Percentiles rank a stretch among this genome's conserved stretches.
phyloP scores from a whole-genome alignment of 2,797 vertebrate genomes.

The Sebastes paucispinis region DNA sequence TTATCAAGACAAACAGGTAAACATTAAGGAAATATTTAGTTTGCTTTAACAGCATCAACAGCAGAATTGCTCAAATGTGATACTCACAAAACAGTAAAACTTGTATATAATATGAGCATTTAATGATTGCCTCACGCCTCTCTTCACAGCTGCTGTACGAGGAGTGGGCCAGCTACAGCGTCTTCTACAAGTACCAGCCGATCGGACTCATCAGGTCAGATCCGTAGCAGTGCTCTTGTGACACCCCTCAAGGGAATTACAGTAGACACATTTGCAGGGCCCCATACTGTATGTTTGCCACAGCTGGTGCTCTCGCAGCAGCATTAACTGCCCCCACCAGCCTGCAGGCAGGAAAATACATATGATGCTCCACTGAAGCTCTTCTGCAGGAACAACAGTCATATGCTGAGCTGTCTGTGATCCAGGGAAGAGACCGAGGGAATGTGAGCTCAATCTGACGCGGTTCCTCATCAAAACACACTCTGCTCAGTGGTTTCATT shows the following conservation, averaged over 20 bases:
- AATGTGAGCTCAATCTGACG: neutral
- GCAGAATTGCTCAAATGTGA: too few species aligned
- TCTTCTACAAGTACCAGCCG: slow-evolving; percentile 97
- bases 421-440: neutral
- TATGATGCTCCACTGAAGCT: neutral
- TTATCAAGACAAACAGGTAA: neutral
- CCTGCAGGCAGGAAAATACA: neutral
- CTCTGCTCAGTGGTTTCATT: neutral
- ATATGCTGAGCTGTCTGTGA: neutral
- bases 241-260: neutral
- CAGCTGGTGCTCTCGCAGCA: neutral
- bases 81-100: neutral
- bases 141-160: slow-evolving; percentile 89
- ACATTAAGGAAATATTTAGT: too few species aligned
- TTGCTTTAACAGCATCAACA: too few species aligned
- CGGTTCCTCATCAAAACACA: neutral
- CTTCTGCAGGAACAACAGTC: neutral
- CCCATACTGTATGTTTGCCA: neutral
- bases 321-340: neutral
- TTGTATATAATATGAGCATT: neutral
- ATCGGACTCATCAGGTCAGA: slow-evolving; percentile 94
- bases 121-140: neutral
- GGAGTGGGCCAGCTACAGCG: slow-evolving; percentile 95
- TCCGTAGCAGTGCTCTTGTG: neutral
- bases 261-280: neutral